phyloP scores from a whole-genome alignment of 2,888 invertebrate species.

The Thelaira solivaga region DNA sequence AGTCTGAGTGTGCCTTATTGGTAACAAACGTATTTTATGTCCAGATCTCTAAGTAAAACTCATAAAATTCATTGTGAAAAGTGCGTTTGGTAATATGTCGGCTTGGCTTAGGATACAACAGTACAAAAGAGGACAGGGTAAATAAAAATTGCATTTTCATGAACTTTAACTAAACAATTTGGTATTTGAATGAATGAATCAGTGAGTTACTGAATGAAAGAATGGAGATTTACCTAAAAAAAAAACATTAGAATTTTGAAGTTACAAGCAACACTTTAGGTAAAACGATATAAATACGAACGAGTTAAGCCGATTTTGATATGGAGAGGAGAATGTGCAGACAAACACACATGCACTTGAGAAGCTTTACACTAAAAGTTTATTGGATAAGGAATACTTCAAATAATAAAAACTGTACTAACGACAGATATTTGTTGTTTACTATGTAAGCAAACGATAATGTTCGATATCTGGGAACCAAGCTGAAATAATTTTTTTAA shows the following conservation, averaged over 20 bases:
- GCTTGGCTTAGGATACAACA: constrained; percentile 1
- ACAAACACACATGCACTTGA: background rate
- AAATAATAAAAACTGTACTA: too few relatives aligned
- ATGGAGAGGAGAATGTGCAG: constrained; percentile 1
- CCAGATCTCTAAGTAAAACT: constrained; percentile 23
- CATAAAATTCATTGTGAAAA: constrained; percentile 52
- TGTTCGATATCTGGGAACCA: too few relatives aligned
- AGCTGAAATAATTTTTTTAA: too few relatives aligned
- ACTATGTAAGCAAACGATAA: too few relatives aligned
- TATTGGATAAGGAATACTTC: background rate
- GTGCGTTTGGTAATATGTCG: constrained; percentile 54
- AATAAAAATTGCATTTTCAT: constrained; percentile 77
- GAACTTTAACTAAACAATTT: constrained; percentile 70
- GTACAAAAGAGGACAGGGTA: constrained; percentile 34
- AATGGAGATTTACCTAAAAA: constrained; percentile 67
- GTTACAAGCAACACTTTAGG: background rate
- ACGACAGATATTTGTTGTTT: too few relatives aligned
- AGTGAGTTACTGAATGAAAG: constrained; percentile 32
- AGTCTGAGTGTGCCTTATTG: constrained; percentile 26
- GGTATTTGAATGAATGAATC: constrained; percentile 35
- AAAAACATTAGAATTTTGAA: constrained; percentile 1
- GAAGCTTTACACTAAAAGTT: background rate
- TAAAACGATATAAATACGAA: constrained; percentile 1
- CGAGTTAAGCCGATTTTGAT: constrained; percentile 20
- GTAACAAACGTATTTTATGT: constrained; percentile 54